Percentiles rank a stretch among this genome's conserved stretches.
These are phyloP conservation scores for Hipparchia sbordonii DNA, from an alignment of 2,888 invertebrate species.

Conservation along the genomic window DNA sequence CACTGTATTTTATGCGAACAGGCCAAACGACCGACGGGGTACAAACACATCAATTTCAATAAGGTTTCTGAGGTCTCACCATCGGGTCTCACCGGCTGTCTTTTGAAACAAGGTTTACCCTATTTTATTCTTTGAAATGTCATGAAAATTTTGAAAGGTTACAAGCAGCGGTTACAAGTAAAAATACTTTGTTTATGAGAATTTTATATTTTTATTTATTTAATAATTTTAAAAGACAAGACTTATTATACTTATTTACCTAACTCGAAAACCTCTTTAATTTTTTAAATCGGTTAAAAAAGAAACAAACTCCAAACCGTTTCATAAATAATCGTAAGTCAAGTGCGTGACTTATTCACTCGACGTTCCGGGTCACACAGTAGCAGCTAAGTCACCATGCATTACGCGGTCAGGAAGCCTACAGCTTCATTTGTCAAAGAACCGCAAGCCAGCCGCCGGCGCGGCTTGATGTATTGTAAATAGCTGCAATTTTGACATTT, in stretches of 20 bases:
- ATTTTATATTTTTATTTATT: too few species aligned
- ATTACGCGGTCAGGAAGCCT: constrained; percentile 47
- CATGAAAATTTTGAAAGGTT: neutral
- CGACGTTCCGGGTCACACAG: constrained; percentile 52
- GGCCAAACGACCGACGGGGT: too few species aligned
- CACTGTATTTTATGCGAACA: too few species aligned
- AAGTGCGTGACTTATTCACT: constrained; percentile 39
- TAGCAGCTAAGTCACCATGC: constrained; percentile 49
- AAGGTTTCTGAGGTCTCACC: neutral
- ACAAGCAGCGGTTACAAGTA: too few species aligned
- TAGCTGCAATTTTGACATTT: constrained; percentile 69
- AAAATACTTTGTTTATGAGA: too few species aligned
- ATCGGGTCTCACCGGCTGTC: constrained; percentile 6
- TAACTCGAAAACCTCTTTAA: neutral
- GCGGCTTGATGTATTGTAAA: constrained; percentile 63
- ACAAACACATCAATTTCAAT: constrained; percentile 1
- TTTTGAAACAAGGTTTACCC: constrained; percentile 1
- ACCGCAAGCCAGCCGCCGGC: constrained; percentile 62
- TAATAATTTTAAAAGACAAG: too few species aligned
- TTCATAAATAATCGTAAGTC: constrained; percentile 21
- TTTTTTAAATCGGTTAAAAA: constrained; percentile 8
- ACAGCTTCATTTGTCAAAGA: constrained; percentile 76
- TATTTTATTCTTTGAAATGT: neutral
- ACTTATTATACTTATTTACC: too few species aligned
- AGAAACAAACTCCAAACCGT: constrained; percentile 7